A percentile compares a stretch with the other conserved stretches of the same genome.
Conservation (phyloP, 2,113 vertebrate species). For the Neopipo cinnamomea region DNA sequence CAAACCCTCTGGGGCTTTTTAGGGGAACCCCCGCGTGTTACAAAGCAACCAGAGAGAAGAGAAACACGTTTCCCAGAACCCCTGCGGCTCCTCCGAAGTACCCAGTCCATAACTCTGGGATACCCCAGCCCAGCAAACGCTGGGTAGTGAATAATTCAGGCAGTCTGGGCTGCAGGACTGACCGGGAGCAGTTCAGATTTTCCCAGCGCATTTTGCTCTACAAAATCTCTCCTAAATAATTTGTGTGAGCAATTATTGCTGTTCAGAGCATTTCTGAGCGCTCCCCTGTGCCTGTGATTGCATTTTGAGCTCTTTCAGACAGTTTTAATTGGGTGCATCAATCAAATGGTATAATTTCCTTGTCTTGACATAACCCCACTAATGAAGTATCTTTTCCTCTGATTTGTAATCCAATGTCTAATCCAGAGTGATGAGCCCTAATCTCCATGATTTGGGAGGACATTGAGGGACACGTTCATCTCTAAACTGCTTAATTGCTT, state of each 20-base stretch:
- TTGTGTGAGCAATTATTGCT: neutral
- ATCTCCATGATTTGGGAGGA: neutral
- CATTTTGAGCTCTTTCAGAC: neutral
- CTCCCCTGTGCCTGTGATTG: neutral
- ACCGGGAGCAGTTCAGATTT: neutral
- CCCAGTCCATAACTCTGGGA: conserved; percentile 4
- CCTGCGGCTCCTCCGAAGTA: neutral
- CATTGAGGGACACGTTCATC: neutral
- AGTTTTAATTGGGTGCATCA: neutral
- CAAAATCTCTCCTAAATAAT: neutral
- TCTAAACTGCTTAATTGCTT: neutral
- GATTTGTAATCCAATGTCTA: neutral
- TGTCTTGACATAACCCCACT: neutral
- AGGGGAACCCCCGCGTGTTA: neutral
- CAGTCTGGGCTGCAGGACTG: neutral
- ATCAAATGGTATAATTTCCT: neutral
- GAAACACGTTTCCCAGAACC: neutral
- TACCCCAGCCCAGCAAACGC: neutral
- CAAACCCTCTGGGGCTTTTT: too few relatives aligned
- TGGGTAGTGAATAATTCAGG: conserved; percentile 24
- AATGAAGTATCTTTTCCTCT: neutral
- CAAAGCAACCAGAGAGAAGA: neutral
- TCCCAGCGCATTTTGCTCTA: neutral
- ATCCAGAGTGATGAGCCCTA: neutral
- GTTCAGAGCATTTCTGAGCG: neutral